A percentile compares a stretch with the other conserved stretches of the same genome.
These are phyloP conservation scores for Aphidius colemani DNA, from an alignment of 2,888 invertebrate species.

Conservation along the genomic window DNA sequence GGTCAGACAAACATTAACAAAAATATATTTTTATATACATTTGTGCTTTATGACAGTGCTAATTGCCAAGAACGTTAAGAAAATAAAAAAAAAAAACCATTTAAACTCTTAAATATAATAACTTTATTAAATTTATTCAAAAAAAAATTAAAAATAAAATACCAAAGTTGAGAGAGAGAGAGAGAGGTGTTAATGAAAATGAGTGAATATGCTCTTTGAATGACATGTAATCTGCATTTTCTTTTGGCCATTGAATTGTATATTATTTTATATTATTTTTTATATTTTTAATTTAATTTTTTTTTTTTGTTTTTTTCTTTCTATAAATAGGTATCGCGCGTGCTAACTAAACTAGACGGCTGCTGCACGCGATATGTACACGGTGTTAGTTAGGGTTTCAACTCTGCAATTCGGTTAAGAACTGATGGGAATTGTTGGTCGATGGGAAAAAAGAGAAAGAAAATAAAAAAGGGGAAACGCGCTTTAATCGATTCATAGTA, in stretches of 20 bases:
- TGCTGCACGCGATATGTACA: slow-evolving; percentile 14
- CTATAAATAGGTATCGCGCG: slow-evolving; percentile 13
- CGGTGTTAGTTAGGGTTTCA: slow-evolving; percentile 4
- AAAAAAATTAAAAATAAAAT: slow-evolving; percentile 13
- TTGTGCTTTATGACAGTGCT: slow-evolving; percentile 49
- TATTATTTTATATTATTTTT: slow-evolving; percentile 8
- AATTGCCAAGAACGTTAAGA: slow-evolving; percentile 46
- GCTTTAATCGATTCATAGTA: slow-evolving; percentile 54
- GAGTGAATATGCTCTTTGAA: slow-evolving; percentile 31
- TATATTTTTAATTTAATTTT: background rate
- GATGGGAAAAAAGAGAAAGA: background rate
- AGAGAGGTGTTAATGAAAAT: slow-evolving; percentile 53
- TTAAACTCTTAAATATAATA: slow-evolving; percentile 24
- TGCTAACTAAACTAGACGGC: slow-evolving; percentile 8
- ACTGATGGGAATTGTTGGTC: background rate
- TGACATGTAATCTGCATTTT: slow-evolving; percentile 16
- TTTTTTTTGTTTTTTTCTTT: background rate
- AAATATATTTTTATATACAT: slow-evolving; percentile 12
- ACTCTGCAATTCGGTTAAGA: no score
- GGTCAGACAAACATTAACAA: slow-evolving; percentile 6
- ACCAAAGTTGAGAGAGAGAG: slow-evolving; percentile 34
- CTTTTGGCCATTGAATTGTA: background rate
- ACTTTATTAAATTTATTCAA: background rate
- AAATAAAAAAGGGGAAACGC: slow-evolving; percentile 17
- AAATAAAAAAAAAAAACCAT: slow-evolving; percentile 21